phyloP scores from a whole-genome alignment of 2,113 vertebrate species.

The Spea bombifrons region DNA sequence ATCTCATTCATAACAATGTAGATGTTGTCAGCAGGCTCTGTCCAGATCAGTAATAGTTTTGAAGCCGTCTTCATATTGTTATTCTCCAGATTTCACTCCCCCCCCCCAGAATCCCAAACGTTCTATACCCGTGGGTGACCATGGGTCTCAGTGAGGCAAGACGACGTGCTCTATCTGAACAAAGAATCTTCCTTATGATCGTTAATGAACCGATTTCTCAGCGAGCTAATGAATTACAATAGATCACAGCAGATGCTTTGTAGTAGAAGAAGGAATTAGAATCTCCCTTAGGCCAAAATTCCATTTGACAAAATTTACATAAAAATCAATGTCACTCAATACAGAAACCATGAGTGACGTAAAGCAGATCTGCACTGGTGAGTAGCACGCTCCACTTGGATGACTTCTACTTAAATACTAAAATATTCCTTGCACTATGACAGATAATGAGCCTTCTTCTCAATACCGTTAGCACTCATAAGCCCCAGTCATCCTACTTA shows the following conservation, averaged over 20 bases:
- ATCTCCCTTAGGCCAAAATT: slow-evolving; percentile 59
- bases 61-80: slow-evolving; percentile 12
- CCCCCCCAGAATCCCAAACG: slow-evolving; percentile 15
- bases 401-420: too few relatives aligned
- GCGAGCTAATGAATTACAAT: slow-evolving; percentile 54
- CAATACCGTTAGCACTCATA: too few relatives aligned
- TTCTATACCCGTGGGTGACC: slow-evolving; percentile 40
- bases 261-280: slow-evolving; percentile 55
- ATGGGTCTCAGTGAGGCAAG: slow-evolving; percentile 24
- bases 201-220: slow-evolving; percentile 53
- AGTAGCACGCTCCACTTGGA: background rate
- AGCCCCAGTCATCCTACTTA: too few relatives aligned
- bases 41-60: background rate
- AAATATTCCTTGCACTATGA: too few relatives aligned
- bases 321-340: slow-evolving; percentile 57
- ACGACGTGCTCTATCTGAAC: slow-evolving; percentile 42
- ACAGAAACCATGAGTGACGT: slow-evolving; percentile 47
- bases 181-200: slow-evolving; percentile 55
- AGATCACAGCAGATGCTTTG: slow-evolving; percentile 52
- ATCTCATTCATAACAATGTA: background rate
- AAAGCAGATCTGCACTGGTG: background rate
- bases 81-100: slow-evolving; percentile 49
- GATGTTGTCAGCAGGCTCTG: slow-evolving; percentile 1
- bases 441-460: too few relatives aligned
- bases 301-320: slow-evolving; percentile 55